These are phyloP conservation scores for Sphaerodactylus townsendi DNA, from an alignment of 2,113 vertebrate genomes.

Conservation along the genomic window DNA sequence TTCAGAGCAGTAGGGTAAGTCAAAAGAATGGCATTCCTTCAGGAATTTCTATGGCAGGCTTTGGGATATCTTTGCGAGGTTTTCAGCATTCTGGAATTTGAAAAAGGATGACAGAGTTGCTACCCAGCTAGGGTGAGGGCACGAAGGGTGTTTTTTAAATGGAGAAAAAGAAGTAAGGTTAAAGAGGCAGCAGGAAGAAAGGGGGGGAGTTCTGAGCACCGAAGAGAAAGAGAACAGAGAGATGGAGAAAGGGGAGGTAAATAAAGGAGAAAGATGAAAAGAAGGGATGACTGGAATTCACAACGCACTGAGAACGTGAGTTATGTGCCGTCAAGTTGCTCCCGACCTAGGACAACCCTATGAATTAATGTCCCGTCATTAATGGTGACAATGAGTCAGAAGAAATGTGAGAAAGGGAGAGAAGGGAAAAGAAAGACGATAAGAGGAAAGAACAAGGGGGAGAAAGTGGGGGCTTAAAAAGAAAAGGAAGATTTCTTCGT, in stretches of 20 bases:
- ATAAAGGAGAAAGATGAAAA: background rate
- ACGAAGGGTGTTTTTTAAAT: background rate
- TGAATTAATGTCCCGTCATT: too few species aligned
- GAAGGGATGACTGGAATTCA: too few species aligned
- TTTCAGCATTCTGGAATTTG: background rate
- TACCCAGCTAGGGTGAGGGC: background rate
- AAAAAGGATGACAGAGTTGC: too few species aligned
- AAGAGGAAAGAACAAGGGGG: too few species aligned
- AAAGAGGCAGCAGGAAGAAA: background rate
- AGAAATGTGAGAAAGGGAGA: too few species aligned
- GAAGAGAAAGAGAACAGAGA: background rate
- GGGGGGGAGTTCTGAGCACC: too few species aligned
- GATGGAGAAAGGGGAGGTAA: background rate
- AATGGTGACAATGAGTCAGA: too few species aligned
- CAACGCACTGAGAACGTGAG: background rate
- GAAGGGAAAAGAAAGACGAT: too few species aligned
- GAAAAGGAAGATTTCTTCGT: too few species aligned
- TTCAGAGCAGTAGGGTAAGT: constrained; percentile 82
- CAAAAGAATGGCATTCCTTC: background rate
- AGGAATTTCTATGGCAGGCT: background rate
- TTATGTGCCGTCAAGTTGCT: too few species aligned
- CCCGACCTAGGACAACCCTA: too few species aligned
- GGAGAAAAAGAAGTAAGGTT: background rate
- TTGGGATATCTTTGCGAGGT: background rate
- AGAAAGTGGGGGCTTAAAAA: too few species aligned